phyloP scores from a whole-genome alignment of 2,797 vertebrate genomes.

The Chanos chanos region DNA sequence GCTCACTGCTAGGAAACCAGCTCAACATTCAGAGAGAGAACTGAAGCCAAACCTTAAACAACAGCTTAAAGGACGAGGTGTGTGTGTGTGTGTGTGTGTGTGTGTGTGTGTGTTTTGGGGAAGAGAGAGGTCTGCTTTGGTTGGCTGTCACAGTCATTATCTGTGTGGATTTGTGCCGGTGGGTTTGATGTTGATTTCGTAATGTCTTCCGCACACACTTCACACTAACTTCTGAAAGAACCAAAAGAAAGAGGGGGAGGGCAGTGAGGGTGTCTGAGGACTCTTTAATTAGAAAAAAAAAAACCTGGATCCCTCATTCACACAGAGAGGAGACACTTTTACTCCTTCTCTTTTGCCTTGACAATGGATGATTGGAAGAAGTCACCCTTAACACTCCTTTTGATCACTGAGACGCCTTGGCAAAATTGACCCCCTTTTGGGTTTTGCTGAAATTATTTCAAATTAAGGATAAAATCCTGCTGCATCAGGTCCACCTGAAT shows the following conservation, averaged over 20 bases:
- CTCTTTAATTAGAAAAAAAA: constrained; percentile 66
- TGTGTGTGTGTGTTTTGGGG: not conserved
- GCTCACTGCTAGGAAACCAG: constrained; percentile 53
- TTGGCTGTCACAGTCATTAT: constrained; percentile 58
- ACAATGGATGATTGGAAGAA: constrained; percentile 71
- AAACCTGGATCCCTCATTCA: constrained; percentile 46
- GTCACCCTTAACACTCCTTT: constrained; percentile 75
- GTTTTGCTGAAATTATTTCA: too few species aligned
- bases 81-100: not conserved
- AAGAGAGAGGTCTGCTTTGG: constrained; percentile 46
- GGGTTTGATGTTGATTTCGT: constrained; percentile 57
- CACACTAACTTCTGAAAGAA: constrained; percentile 36
- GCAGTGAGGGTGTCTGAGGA: constrained; percentile 49
- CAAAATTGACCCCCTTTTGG: too few species aligned
- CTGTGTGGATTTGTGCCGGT: constrained; percentile 50
- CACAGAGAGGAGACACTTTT: constrained; percentile 45
- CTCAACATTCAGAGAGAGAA: constrained; percentile 66
- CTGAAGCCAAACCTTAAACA: constrained; percentile 70
- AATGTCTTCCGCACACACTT: constrained; percentile 52
- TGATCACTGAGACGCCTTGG: constrained; percentile 66
- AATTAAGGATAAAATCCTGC: too few species aligned
- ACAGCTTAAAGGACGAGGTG: constrained; percentile 58
- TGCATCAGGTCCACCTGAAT: too few species aligned
- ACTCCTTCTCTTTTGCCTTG: constrained; percentile 67
- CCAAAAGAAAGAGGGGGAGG: constrained; percentile 24